Evolutionary conservation across 2,888 invertebrate genomes (phyloP).

Genomic region (Piscicola geometra): DNA sequence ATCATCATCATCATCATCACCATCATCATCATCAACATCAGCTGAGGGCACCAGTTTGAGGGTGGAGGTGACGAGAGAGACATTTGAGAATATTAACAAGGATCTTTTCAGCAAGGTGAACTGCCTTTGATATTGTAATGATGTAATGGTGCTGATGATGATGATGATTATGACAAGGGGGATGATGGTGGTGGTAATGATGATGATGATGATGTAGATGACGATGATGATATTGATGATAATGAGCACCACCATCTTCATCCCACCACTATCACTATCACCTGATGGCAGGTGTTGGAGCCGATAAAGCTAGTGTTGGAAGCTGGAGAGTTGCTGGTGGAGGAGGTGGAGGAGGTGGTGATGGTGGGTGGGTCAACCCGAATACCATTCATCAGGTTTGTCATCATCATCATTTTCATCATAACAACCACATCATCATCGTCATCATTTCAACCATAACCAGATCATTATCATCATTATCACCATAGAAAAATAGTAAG

Average conservation of each 20-base stretch:
- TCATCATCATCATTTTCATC: background rate
- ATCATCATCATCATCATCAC: background rate
- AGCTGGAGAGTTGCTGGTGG: constrained; percentile 49
- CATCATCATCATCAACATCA: background rate
- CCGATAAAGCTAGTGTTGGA: constrained; percentile 57
- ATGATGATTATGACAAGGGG: background rate
- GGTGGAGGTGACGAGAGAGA: constrained; percentile 51
- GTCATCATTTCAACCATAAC: too few relatives aligned
- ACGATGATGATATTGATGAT: too few relatives aligned
- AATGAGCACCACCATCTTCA: background rate
- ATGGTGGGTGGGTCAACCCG: constrained; percentile 60
- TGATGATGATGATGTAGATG: background rate
- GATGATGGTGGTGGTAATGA: background rate
- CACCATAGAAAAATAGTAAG: constrained; percentile 55
- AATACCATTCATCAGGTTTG: constrained; percentile 51
- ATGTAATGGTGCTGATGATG: background rate
- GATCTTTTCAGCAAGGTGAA: constrained; percentile 56
- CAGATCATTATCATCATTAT: too few relatives aligned
- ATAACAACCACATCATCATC: background rate
- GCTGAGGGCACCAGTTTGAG: constrained; percentile 41
- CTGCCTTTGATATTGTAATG: background rate
- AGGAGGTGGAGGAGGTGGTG: constrained; percentile 58
- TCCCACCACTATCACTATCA: background rate
- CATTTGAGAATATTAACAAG: constrained; percentile 57
- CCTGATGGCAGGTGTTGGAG: constrained; percentile 44